A percentile compares a stretch with the other conserved stretches of the same genome.
Evolutionary conservation across 2,888 invertebrate genomes (phyloP).

Genomic region (Dolichopus griseipennis): DNA sequence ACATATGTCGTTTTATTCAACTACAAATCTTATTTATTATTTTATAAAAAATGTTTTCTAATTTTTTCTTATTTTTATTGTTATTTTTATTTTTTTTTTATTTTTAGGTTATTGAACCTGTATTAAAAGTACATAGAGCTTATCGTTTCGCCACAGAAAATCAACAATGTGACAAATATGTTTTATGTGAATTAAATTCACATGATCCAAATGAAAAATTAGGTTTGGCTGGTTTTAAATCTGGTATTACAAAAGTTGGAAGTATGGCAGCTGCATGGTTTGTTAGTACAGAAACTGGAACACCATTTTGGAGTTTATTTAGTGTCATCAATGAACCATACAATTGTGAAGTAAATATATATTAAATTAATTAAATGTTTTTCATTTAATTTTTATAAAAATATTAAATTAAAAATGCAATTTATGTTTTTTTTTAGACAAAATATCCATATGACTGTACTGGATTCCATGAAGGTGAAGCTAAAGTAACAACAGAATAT

Average conservation of each 20-base stretch:
- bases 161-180: slow-evolving; percentile 67
- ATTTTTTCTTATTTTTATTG: not conserved
- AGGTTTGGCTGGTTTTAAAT: slow-evolving; percentile 58
- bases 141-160: slow-evolving; percentile 62
- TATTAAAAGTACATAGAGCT: slow-evolving; percentile 72
- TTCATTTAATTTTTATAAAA: too few relatives aligned
- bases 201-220: slow-evolving; percentile 48
- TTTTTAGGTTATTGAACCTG: slow-evolving; percentile 60
- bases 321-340: slow-evolving; percentile 62
- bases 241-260: slow-evolving; percentile 60
- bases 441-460: slow-evolving; percentile 61
- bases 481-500: slow-evolving; percentile 72
- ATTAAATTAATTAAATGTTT: not conserved
- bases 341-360: slow-evolving; percentile 58
- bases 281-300: slow-evolving; percentile 61
- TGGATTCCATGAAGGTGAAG: slow-evolving; percentile 72
- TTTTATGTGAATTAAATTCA: slow-evolving; percentile 68
- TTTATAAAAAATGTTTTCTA: too few relatives aligned
- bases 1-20: too few relatives aligned
- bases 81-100: slow-evolving; percentile 9
- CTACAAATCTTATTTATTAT: too few relatives aligned
- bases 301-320: slow-evolving; percentile 72
- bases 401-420: too few relatives aligned
- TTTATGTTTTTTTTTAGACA: slow-evolving; percentile 26
- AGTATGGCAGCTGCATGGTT: slow-evolving; percentile 71